Conservation (phyloP, 2,888 invertebrate genomes). For the Drosophila suboccidentalis region DNA sequence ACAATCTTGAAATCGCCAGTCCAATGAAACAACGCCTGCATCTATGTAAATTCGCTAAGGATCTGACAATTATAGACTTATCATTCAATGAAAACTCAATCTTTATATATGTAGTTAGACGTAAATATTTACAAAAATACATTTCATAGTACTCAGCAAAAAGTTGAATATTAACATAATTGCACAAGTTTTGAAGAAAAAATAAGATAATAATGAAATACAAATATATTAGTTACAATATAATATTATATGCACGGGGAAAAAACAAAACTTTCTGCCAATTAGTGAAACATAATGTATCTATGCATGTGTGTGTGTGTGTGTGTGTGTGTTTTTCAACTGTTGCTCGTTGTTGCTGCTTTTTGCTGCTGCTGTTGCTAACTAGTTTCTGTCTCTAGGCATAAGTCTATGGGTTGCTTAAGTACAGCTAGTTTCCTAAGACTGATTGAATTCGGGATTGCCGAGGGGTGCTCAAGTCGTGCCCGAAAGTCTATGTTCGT, state of each 20-base stretch:
- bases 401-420: conserved; percentile 44
- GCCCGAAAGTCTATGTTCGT: conserved; percentile 42
- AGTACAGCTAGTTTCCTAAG: conserved; percentile 46
- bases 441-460: conserved; percentile 7
- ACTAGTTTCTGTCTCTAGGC: conserved; percentile 7
- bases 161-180: background rate
- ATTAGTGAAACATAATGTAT: conserved; percentile 22
- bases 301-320: too few relatives aligned
- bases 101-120: background rate
- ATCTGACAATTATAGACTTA: too few relatives aligned
- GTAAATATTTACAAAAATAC: conserved; percentile 19
- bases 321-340: conserved; percentile 2
- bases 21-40: conserved; percentile 12
- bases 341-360: background rate
- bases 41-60: conserved; percentile 4
- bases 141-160: background rate
- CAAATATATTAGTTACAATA: background rate
- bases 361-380: conserved; percentile 15
- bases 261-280: conserved; percentile 27
- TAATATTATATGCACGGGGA: background rate
- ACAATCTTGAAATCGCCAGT: background rate
- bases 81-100: background rate
- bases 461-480: conserved; percentile 24
- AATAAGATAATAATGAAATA: conserved; percentile 1
- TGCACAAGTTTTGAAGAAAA: background rate